Base-by-base conservation (phyloP, 2,113 vertebrate species). In the Agapornis roseicollis region DNA sequence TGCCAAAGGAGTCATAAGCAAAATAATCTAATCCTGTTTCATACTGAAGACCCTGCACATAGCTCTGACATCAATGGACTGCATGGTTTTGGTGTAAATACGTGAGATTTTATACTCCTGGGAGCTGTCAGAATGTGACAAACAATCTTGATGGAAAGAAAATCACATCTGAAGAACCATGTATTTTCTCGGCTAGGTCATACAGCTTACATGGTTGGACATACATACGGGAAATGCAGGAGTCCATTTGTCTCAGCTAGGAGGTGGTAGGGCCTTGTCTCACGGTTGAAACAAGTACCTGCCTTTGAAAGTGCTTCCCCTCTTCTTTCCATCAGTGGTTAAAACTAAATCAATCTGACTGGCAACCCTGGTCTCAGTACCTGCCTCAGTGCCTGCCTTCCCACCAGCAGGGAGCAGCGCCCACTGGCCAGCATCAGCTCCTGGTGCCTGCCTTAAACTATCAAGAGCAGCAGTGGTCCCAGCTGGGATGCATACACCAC, bases 371-470 rank as follows among this genome's bases (percentile, higher is more conserved):
- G 22, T 60, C n/a, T 53, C 23, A 9, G 37, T 12, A 25, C 37
- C n/a, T n/a, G n/a, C n/a, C n/a, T n/a, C n/a, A n/a, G 66, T 19
- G 46, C 31, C 35, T 42, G 58, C 39, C 27, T 6, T 19, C 49
- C 41, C 42, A 33, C 46, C 82, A 39, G 65, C 0, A 1, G 27
- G 39, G 27, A 18, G 23, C 50, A 60, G 50, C 7, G 13, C 50
- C 18, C 1, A 0, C 25, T 33, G 49, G 44, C 37, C 50, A 60
- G n/a, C 25, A 13, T 23, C 42, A 22, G 0, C 28, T 63, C 55
- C 83, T 8, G 1, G 28, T 19, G 46, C 37, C 71, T 55, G 25
- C 47, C 65, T 81, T 33, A 46, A 73, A 14, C 29, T n/a, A 71
- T 2, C 80, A 52, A 20, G 23, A 72, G 23, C 74, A 69, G 6